Evolutionary conservation across 2,113 vertebrate species (phyloP).

Genomic region (Burhinus oedicnemus): DNA sequence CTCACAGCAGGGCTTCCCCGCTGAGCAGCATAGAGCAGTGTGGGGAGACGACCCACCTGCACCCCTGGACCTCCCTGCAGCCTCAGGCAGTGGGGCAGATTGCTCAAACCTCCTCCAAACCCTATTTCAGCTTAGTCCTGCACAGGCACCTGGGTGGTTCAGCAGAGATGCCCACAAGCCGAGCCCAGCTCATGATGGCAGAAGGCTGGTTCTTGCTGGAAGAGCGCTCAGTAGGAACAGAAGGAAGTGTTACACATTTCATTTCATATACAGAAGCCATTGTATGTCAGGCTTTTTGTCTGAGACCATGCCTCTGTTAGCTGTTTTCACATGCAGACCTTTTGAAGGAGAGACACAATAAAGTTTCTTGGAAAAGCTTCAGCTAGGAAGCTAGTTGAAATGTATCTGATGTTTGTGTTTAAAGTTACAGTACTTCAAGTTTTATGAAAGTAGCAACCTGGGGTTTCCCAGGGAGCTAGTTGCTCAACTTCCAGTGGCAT

Average conservation of each 20-base stretch:
- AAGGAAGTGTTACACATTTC: not conserved
- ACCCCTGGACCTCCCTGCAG: not conserved
- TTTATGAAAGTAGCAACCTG: not conserved
- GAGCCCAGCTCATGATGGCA: not conserved
- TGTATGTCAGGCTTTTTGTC: not conserved
- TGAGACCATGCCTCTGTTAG: not conserved
- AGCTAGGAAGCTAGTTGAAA: not conserved
- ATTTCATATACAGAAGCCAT: not conserved
- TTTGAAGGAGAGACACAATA: not conserved
- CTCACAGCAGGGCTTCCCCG: not conserved
- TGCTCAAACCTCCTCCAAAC: not conserved
- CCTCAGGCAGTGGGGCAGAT: not conserved
- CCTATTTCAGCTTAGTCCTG: not conserved
- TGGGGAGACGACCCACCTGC: not conserved
- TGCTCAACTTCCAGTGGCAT: not conserved
- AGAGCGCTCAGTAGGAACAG: not conserved
- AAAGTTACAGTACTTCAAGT: not conserved
- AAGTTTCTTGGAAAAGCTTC: not conserved
- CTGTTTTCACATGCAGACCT: not conserved
- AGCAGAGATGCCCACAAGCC: not conserved
- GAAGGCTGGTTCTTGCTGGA: not conserved
- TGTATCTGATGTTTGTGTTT: not conserved
- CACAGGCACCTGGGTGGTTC: not conserved
- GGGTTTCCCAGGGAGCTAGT: not conserved
- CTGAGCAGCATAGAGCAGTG: not conserved